These are phyloP conservation scores for Sebastes iracundus DNA, from an alignment of 2,797 vertebrate genomes.

Conservation along the genomic window DNA sequence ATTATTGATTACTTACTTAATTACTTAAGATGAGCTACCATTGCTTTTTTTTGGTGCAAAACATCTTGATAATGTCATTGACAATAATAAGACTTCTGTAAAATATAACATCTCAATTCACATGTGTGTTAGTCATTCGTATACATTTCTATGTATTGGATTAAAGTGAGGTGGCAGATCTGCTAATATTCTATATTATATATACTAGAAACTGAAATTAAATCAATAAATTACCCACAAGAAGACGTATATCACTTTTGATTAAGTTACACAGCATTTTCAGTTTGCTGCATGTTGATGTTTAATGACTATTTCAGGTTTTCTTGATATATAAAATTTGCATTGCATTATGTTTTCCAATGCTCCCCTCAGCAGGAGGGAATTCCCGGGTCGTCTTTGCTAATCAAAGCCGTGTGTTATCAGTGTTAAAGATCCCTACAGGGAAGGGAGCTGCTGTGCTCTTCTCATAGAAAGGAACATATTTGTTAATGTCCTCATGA, in stretches of 20 bases:
- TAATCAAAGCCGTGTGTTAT: slow-evolving; percentile 25
- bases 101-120: background rate
- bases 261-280: background rate
- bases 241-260: background rate
- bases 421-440: slow-evolving; percentile 55
- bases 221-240: background rate
- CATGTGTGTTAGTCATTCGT: background rate
- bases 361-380: slow-evolving; percentile 35
- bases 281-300: background rate
- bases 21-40: background rate
- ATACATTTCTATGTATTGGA: background rate
- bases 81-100: background rate
- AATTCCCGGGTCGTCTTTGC: slow-evolving; percentile 36
- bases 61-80: background rate
- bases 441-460: slow-evolving; percentile 54
- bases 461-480: slow-evolving; percentile 57
- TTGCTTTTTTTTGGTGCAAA: background rate
- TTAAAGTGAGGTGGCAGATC: background rate
- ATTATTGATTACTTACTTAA: background rate
- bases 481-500: slow-evolving; percentile 81
- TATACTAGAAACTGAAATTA: background rate
- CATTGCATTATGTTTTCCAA: slow-evolving; percentile 1
- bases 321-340: background rate
- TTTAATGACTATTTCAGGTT: background rate
- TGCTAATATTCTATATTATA: background rate